These are phyloP conservation scores for Hypolimnas misippus DNA, from an alignment of 2,888 invertebrate genomes.

Conservation along the genomic window DNA sequence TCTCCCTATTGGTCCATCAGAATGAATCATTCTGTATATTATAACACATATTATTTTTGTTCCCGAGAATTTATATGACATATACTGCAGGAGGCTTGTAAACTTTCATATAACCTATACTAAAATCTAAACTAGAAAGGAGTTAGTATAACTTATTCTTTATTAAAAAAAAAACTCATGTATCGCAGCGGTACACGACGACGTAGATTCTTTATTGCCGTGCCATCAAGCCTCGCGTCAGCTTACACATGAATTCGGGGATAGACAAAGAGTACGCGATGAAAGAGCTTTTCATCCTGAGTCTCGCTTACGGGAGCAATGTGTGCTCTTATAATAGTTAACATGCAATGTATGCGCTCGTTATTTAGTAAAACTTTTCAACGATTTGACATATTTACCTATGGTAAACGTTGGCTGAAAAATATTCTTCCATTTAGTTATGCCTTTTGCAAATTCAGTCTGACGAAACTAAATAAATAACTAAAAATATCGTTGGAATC, in stretches of 20 bases:
- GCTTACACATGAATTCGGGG: constrained; percentile 43
- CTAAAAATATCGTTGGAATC: too few relatives aligned
- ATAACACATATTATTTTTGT: too few relatives aligned
- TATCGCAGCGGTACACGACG: constrained; percentile 16
- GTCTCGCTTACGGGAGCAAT: constrained; percentile 34
- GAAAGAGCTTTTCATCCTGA: constrained; percentile 44
- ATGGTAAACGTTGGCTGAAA: background rate
- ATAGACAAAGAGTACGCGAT: constrained; percentile 42
- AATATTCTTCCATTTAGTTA: background rate
- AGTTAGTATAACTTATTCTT: background rate
- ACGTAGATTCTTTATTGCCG: constrained; percentile 29
- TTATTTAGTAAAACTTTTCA: constrained; percentile 6
- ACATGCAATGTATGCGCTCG: constrained; percentile 17
- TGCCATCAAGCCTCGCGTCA: constrained; percentile 37
- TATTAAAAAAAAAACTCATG: constrained; percentile 13
- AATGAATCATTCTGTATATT: too few relatives aligned
- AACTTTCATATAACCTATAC: too few relatives aligned
- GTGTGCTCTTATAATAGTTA: constrained; percentile 39
- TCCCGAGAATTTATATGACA: too few relatives aligned
- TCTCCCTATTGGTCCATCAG: too few relatives aligned
- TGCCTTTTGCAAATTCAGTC: background rate
- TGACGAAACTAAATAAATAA: too few relatives aligned
- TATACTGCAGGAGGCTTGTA: too few relatives aligned
- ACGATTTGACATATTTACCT: constrained; percentile 9
- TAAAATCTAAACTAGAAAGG: too few relatives aligned